Evolutionary conservation across 2,888 invertebrate species (phyloP), one percentile per base, ranked within the genome.

Genomic region (Nowickia ferox): DNA sequence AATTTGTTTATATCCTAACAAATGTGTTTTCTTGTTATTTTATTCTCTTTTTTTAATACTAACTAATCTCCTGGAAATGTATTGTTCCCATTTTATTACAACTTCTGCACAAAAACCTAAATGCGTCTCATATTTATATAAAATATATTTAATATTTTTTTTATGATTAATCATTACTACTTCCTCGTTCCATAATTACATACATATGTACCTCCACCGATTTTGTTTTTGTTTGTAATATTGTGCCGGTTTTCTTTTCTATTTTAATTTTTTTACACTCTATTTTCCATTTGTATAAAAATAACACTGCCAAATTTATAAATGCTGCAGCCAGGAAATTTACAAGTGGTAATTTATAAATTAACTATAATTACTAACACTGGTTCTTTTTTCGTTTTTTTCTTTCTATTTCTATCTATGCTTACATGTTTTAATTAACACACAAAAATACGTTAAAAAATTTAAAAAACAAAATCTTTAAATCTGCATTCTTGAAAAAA

Each of bases 281-380:
- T 44, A 44, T 75, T 55, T 48, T 46, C n/a, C 66, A 59, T 74
- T 71, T 83, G 66, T 79, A 79, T 46, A 78, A 79, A 82, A 76
- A 76, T 79, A 78, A 82, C 53, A 84, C 51, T 72, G 46, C 57
- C 72, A 68, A 84, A 66, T 68, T 74, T 76, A 76, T 69, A 83
- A 86, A 83, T 86, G 88, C 87, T 85, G 86, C 91, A 92, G 92
- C 92, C 88, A 90, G 92, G 92, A 92, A 92, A 90, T 91, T 92
- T 90, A 89, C 90, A 88, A 91, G 90, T 89, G 92, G 92, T 92
- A 92, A 92, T 88, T 90, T 88, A 89, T 87, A 89, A 88, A 87
- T 88, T 88, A 88, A 89, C 88, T 90, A 90, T 91, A 89, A 88
- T 89, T 89, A 91, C 89, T 91, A 90, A 90, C 89, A 88, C 87